These are phyloP conservation scores for Xylocampa areola DNA, from an alignment of 2,888 invertebrate species.

Conservation along the genomic window DNA sequence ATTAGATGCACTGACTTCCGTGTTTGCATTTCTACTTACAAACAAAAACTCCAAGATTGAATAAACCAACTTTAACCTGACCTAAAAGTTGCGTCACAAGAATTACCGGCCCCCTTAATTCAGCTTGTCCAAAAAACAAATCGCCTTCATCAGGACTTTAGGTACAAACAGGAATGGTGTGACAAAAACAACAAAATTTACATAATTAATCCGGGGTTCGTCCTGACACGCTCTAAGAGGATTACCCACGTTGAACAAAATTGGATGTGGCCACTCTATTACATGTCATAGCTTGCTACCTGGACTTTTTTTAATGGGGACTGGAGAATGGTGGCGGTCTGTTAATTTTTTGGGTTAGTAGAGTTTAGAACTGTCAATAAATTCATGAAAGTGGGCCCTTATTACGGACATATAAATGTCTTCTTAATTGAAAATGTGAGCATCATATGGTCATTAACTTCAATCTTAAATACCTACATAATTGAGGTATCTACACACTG, in stretches of 20 bases:
- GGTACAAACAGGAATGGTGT: slow-evolving; percentile 48
- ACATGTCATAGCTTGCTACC: slow-evolving; percentile 27
- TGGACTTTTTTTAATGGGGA: slow-evolving; percentile 19
- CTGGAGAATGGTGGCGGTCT: background rate
- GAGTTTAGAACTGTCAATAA: no score
- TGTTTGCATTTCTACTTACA: no score
- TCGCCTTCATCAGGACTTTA: slow-evolving; percentile 42
- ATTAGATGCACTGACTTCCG: no score
- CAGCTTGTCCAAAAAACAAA: slow-evolving; percentile 44
- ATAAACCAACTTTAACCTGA: background rate
- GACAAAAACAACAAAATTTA: slow-evolving; percentile 77
- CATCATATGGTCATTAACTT: no score
- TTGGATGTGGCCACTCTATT: slow-evolving; percentile 72
- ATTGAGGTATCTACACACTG: no score
- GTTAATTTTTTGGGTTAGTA: background rate
- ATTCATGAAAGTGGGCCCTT: no score
- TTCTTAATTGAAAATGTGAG: no score
- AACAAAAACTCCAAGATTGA: no score
- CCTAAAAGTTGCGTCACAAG: slow-evolving; percentile 9
- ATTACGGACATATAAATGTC: no score
- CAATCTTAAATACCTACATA: no score
- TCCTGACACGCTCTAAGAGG: slow-evolving; percentile 70
- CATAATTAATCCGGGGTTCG: slow-evolving; percentile 78
- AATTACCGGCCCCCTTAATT: slow-evolving; percentile 15
- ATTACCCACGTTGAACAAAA: slow-evolving; percentile 78